Conservation (phyloP, 2,113 vertebrate genomes). For the Tragulus kanchil region DNA sequence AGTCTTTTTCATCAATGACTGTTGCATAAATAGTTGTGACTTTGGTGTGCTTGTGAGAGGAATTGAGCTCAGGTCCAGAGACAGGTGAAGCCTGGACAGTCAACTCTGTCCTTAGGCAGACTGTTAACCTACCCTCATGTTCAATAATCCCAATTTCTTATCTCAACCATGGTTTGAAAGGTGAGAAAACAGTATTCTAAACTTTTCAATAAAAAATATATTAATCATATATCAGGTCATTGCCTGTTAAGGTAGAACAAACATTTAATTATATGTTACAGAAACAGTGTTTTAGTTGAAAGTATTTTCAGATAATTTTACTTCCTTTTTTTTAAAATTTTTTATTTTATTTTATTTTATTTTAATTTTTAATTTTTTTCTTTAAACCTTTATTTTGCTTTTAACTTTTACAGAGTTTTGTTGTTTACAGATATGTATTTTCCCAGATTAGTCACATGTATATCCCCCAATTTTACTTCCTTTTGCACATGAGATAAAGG, state of each 20-base stretch:
- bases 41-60: neutral
- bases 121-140: neutral
- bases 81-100: neutral
- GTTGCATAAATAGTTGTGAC: neutral
- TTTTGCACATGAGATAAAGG: neutral
- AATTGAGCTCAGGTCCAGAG: neutral
- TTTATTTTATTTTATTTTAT: too few relatives aligned
- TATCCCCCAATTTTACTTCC: neutral
- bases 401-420: too few relatives aligned
- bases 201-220: neutral
- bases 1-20: neutral
- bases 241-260: neutral
- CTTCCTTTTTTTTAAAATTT: too few relatives aligned
- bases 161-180: neutral
- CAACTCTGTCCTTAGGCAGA: neutral
- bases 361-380: too few relatives aligned
- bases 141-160: neutral
- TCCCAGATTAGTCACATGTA: too few relatives aligned
- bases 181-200: neutral
- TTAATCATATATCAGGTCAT: neutral
- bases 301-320: neutral
- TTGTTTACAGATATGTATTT: too few relatives aligned
- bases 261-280: neutral
- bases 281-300: neutral
- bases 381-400: too few relatives aligned